Evolutionary conservation across 2,797 vertebrate species (phyloP).

Genomic region (Periparus ater): DNA sequence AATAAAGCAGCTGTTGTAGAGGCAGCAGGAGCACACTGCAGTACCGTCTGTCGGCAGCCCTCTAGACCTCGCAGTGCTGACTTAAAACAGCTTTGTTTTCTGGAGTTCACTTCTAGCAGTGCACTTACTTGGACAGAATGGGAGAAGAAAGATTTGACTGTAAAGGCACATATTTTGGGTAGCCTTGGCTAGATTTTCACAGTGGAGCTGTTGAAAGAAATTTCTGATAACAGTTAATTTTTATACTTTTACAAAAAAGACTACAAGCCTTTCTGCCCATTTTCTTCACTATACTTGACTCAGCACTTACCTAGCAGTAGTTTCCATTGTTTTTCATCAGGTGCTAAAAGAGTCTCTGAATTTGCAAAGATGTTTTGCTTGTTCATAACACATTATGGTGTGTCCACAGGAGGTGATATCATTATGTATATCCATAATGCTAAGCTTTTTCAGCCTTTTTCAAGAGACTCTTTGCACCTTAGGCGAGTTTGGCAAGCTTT

Average conservation of each 20-base stretch:
- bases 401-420: not conserved
- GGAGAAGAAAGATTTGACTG: not conserved
- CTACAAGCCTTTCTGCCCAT: not conserved
- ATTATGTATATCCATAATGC: not conserved
- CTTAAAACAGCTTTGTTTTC: not conserved
- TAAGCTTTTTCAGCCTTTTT: not conserved
- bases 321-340: not conserved
- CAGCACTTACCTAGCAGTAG: not conserved
- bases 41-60: not conserved
- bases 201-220: not conserved
- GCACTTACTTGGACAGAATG: not conserved
- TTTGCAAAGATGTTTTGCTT: not conserved
- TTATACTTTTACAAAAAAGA: not conserved
- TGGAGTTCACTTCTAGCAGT: not conserved
- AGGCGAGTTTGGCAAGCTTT: not conserved
- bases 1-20: conserved; percentile 49
- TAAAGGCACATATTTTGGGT: not conserved
- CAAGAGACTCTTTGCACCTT: not conserved
- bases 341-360: not conserved
- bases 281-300: not conserved
- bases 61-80: not conserved
- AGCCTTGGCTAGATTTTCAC: not conserved
- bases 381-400: not conserved
- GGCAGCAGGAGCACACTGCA: not conserved
- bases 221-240: not conserved